Evolutionary conservation across 2,113 vertebrate species (phyloP), one percentile per base, ranked within the genome.

Genomic region (Lepidothrix coronata): DNA sequence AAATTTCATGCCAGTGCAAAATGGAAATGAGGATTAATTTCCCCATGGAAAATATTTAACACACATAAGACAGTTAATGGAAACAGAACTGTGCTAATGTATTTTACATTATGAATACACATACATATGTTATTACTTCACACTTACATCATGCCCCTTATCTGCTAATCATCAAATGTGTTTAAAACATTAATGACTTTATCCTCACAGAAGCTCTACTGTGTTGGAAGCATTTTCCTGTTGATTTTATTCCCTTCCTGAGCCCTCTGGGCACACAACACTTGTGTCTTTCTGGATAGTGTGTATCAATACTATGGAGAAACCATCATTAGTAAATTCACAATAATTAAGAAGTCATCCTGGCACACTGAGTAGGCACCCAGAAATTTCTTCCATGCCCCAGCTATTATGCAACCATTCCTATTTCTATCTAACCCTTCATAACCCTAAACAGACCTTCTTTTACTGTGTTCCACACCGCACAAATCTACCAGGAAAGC

Each of bases 121-220:
- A 89, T 88, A 85, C 89, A 88, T 94, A 95, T 85, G 91, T 89
- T 93, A 93, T 71, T 88, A 86, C 75, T 94, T 97, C 93, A 93
- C 85, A 91, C 78, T 97, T 95, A 82, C 81, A 91, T 85, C 24
- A 48, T 83, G 66, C 39, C 43, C 67, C 78, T 91, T 96, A 96
- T 94, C 93, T 94, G 78, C 93, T 89, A 96, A 96, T 96, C 75
- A 48, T 90, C 87, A 83, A 58, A 93, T 66, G 75, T 96, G 91
- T 91, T 96, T 91, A 88, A 97, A 94, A 95, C 82, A 95, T 95
- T 94, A 91, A 95, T 93, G 89, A 91, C 44, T 92, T 79, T 73
- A 91, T 80, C 62, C 63, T 93, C 71, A 90, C 48, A 81, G 91
- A 78, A 95, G 74, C 58, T 76, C 58, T 55, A n/a, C 77, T 87